Conservation (phyloP, 2,113 vertebrate species). For the Corynorhinus townsendii region DNA sequence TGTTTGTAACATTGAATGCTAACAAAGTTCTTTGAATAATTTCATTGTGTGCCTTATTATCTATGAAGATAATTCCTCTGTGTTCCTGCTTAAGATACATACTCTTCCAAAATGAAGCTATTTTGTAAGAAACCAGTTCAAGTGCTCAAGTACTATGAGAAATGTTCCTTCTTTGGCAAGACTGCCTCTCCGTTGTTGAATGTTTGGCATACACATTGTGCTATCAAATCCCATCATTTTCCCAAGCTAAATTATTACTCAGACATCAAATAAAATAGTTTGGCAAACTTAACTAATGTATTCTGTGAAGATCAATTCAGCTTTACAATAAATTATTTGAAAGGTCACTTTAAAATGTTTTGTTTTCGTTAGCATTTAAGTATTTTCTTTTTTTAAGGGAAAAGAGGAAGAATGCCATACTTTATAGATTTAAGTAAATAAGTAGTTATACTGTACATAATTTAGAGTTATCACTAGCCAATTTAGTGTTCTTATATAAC, state of each 20-base stretch:
- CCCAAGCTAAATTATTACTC: background rate
- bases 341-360: constrained; percentile 27
- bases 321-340: constrained; percentile 31
- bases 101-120: background rate
- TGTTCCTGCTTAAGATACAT: background rate
- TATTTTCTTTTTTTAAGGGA: background rate
- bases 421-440: background rate
- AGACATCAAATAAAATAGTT: constrained; percentile 54
- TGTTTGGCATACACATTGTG: background rate
- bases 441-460: background rate
- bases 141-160: background rate
- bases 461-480: background rate
- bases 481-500: background rate
- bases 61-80: background rate
- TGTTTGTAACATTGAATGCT: background rate
- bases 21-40: background rate
- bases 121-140: background rate
- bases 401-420: background rate
- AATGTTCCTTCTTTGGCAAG: constrained; percentile 10
- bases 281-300: background rate
- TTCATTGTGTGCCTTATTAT: background rate
- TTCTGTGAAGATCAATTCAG: constrained; percentile 48
- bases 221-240: constrained; percentile 25
- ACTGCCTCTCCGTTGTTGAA: background rate
- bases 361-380: constrained; percentile 18